Percentiles rank a stretch among this genome's conserved stretches.
Conservation (phyloP, 2,797 vertebrate genomes). For the Hephaestus fuliginosus region DNA sequence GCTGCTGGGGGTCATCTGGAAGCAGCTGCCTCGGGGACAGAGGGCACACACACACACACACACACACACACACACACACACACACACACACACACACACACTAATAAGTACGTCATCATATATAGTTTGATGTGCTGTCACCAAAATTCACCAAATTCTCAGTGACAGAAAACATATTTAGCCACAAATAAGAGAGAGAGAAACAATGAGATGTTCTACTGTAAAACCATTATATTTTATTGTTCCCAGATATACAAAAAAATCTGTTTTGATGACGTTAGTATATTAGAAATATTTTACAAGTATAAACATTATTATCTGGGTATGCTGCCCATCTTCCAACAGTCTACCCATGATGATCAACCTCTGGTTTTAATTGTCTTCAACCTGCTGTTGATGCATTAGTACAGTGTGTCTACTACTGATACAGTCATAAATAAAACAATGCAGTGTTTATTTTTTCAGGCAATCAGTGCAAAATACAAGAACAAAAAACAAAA, state of each 20-base stretch:
- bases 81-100: conserved; percentile 11
- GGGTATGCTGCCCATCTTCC: not conserved
- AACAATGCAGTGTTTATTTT: not conserved
- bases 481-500: not conserved
- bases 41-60: conserved; percentile 47
- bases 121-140: conserved; percentile 29
- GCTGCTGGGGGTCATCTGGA: conserved; percentile 82
- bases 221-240: not conserved
- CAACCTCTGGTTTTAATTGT: not conserved
- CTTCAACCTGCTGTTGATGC: not conserved
- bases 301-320: not conserved
- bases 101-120: conserved; percentile 33
- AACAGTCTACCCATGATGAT: not conserved
- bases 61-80: conserved; percentile 26
- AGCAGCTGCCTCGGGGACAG: conserved; percentile 73
- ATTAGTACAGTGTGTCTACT: not conserved
- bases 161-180: conserved; percentile 39
- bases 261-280: not conserved
- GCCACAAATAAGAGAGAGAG: too few species aligned
- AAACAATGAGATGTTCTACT: not conserved
- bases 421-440: not conserved
- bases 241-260: not conserved
- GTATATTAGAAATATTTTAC: not conserved
- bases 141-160: conserved; percentile 17
- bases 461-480: not conserved